These are phyloP conservation scores for Hecatera dysodea DNA, from an alignment of 2,888 invertebrate species.

Conservation along the genomic window DNA sequence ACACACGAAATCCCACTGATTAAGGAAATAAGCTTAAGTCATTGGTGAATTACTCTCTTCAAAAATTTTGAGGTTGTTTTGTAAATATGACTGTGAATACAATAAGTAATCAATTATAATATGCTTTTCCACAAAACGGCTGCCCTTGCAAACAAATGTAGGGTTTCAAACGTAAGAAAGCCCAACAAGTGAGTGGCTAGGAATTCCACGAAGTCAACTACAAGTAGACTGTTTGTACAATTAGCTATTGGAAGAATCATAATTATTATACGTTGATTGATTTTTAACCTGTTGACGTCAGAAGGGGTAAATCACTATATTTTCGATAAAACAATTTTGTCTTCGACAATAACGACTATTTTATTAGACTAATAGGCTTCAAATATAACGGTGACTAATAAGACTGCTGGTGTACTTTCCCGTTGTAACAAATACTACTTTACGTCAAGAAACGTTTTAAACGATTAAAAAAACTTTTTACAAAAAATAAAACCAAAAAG, in stretches of 20 bases:
- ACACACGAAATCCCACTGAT: too few species aligned
- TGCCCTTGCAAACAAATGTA: conserved; percentile 62
- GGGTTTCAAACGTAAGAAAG: conserved; percentile 66
- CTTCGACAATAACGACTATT: not conserved
- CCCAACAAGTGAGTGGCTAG: conserved; percentile 64
- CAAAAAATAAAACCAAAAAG: too few species aligned
- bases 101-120: conserved; percentile 5
- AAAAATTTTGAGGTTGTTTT: not conserved
- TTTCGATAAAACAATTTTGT: not conserved
- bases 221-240: conserved; percentile 37
- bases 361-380: not conserved
- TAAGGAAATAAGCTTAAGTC: not conserved
- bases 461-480: too few species aligned
- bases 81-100: not conserved
- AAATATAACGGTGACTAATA: conserved; percentile 9
- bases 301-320: not conserved
- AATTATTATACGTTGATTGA: conserved; percentile 17
- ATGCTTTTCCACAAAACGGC: conserved; percentile 22
- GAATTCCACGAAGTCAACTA: conserved; percentile 37
- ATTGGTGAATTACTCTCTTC: not conserved
- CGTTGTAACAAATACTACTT: conserved; percentile 6
- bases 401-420: not conserved
- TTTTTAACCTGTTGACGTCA: conserved; percentile 6
- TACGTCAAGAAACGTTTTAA: not conserved
- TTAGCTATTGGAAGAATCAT: conserved; percentile 27